Conservation (phyloP, 2,797 vertebrate genomes). For the Antennarius maculatus region DNA sequence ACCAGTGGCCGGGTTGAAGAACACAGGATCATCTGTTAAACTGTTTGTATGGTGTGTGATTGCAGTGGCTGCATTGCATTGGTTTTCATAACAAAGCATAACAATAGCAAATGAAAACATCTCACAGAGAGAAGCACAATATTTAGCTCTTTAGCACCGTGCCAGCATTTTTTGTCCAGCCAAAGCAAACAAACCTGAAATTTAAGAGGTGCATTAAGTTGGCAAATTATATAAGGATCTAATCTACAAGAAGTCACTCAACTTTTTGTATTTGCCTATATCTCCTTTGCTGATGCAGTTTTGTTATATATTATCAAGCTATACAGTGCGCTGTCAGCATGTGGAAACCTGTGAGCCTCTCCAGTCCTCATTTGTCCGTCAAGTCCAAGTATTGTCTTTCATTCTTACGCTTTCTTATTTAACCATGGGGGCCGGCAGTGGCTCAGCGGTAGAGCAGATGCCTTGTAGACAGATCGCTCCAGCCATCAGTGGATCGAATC, state of each 20-base stretch:
- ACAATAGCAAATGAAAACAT: constrained; percentile 19
- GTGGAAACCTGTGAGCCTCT: not conserved
- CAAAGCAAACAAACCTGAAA: constrained; percentile 31
- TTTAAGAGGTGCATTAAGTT: constrained; percentile 7
- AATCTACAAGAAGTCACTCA: constrained; percentile 3
- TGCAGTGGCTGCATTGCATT: constrained; percentile 3
- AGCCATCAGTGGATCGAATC: too few relatives aligned
- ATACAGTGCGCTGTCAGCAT: not conserved
- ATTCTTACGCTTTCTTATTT: not conserved
- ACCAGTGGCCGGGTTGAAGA: constrained; percentile 6
- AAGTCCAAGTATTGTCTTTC: not conserved
- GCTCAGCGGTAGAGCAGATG: too few relatives aligned
- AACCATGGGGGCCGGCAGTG: too few relatives aligned
- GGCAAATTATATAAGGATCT: constrained; percentile 3
- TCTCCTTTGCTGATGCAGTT: not conserved
- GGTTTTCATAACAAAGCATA: constrained; percentile 31
- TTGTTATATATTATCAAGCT: constrained; percentile 7
- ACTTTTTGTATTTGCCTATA: constrained; percentile 10
- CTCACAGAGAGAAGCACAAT: constrained; percentile 32
- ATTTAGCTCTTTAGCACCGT: constrained; percentile 31
- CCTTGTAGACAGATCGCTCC: too few relatives aligned
- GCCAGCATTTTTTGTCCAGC: constrained; percentile 10
- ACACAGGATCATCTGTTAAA: constrained; percentile 16
- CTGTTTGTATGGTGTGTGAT: constrained; percentile 15
- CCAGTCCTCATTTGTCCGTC: not conserved